These are phyloP conservation scores for Alethe castanea DNA, from an alignment of 2,113 vertebrate genomes.

Conservation along the genomic window DNA sequence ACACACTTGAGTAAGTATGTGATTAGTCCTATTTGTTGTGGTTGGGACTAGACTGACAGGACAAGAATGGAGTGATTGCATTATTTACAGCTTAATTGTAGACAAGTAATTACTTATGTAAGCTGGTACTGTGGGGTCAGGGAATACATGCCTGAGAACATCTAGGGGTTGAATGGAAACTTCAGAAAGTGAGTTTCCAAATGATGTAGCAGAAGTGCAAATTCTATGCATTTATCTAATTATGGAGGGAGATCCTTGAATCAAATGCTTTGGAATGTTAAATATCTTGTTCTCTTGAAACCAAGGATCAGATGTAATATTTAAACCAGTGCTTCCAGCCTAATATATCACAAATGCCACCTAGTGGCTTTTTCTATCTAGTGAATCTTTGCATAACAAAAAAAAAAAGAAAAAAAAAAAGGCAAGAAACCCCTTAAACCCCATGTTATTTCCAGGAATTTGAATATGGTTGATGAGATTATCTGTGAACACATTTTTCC, in stretches of 20 bases:
- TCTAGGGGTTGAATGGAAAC: constrained; percentile 51
- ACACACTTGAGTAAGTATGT: constrained; percentile 83
- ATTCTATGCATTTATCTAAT: constrained; percentile 41
- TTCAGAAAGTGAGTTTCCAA: constrained; percentile 31
- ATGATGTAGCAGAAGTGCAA: background rate
- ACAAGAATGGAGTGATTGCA: constrained; percentile 82
- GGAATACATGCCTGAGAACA: constrained; percentile 50
- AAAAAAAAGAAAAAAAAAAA: too few species aligned
- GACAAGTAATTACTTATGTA: constrained; percentile 78
- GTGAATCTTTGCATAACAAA: background rate
- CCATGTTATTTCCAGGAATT: background rate
- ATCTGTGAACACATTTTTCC: background rate
- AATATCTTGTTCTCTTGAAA: constrained; percentile 60
- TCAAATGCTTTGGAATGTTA: constrained; percentile 58
- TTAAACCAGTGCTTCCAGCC: constrained; percentile 38
- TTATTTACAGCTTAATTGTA: constrained; percentile 85
- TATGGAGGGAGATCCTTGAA: constrained; percentile 3
- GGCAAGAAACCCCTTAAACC: background rate
- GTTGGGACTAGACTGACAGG: constrained; percentile 75
- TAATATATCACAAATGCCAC: constrained; percentile 84
- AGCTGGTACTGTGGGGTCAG: constrained; percentile 68
- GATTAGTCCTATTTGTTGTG: constrained; percentile 83
- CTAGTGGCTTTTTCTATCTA: constrained; percentile 69
- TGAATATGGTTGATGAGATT: background rate
- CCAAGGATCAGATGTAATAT: constrained; percentile 38